A percentile compares a stretch with the other conserved stretches of the same genome.
Conservation (phyloP, 2,888 invertebrate species). For the Hyalella azteca region DNA sequence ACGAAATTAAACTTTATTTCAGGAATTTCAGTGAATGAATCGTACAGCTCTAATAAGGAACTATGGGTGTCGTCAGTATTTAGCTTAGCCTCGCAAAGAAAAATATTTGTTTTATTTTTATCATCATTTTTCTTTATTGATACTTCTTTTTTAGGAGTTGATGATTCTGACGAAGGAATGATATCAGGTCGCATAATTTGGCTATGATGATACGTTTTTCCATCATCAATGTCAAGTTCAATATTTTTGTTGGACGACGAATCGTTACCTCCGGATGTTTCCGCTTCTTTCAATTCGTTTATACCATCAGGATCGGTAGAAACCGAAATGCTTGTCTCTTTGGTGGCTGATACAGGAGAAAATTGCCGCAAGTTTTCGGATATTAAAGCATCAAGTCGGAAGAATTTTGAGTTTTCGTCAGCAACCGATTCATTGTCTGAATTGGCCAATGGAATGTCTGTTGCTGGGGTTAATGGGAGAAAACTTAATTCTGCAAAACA, state of each 20-base stretch:
- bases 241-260: background rate
- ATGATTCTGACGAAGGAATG: background rate
- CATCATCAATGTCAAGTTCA: background rate
- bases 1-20: conserved; percentile 31
- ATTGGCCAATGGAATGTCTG: too few species aligned
- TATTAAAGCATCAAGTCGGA: conserved; percentile 10
- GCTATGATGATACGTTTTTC: background rate
- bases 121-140: too few species aligned
- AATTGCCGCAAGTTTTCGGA: background rate
- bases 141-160: background rate
- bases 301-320: too few species aligned
- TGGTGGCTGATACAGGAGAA: background rate
- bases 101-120: background rate
- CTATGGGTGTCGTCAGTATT: conserved; percentile 1
- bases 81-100: background rate
- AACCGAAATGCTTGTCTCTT: too few species aligned
- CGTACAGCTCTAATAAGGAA: conserved; percentile 17
- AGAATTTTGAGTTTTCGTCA: background rate
- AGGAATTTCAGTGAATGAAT: conserved; percentile 39
- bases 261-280: too few species aligned
- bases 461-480: too few species aligned
- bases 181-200: background rate
- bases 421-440: too few species aligned
- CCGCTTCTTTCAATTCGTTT: too few species aligned
- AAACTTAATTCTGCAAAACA: too few species aligned